phyloP scores from a whole-genome alignment of 2,113 vertebrate species.

The Bettongia penicillata region DNA sequence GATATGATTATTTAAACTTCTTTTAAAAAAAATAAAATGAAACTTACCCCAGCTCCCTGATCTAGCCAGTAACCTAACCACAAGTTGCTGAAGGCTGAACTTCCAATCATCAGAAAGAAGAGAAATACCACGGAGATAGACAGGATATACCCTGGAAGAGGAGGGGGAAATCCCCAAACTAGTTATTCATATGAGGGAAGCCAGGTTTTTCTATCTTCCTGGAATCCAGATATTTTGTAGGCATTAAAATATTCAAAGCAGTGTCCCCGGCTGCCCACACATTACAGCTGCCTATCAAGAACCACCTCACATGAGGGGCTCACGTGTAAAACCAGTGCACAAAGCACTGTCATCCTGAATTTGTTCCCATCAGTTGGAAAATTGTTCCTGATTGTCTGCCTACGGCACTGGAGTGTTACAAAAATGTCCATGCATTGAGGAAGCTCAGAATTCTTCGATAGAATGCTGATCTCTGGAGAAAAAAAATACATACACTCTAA shows the following conservation, averaged over 20 bases:
- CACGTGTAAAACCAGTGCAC: neutral
- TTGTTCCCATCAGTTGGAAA: conserved; percentile 26
- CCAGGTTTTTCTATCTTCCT: neutral
- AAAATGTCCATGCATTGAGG: neutral
- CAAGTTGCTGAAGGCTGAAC: conserved; percentile 88
- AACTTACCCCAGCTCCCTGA: conserved; percentile 85
- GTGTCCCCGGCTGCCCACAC: neutral
- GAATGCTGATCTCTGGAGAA: neutral
- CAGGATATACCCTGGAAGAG: conserved; percentile 84
- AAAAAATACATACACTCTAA: rapidly evolving
- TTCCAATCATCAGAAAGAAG: conserved; percentile 84
- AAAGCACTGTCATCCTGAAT: neutral
- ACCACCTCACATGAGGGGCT: neutral
- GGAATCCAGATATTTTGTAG: neutral
- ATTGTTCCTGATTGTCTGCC: neutral
- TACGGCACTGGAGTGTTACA: neutral
- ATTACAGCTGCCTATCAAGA: neutral
- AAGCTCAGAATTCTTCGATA: neutral
- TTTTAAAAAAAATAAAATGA: neutral
- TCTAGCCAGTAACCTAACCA: conserved; percentile 89
- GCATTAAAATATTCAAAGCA: neutral
- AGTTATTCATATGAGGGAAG: too few relatives aligned
- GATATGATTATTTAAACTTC: neutral
- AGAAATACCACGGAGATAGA: conserved; percentile 69
- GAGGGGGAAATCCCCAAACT: neutral